Percentiles rank a stretch among this genome's conserved stretches.
phyloP scores from a whole-genome alignment of 2,797 vertebrate species.

The Thaleichthys pacificus region DNA sequence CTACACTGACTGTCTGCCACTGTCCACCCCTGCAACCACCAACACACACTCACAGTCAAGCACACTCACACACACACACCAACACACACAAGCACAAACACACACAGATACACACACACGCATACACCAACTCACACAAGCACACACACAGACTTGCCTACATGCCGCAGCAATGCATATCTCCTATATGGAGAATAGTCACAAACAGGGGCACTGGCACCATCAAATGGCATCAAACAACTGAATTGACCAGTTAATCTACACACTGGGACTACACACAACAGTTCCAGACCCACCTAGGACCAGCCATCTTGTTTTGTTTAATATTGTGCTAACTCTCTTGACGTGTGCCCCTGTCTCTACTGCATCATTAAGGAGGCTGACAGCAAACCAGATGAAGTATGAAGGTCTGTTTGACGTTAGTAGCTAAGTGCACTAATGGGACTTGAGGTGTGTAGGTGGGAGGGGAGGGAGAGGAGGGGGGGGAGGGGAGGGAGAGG shows the following conservation, averaged over 20 bases:
- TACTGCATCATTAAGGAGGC: constrained; percentile 12
- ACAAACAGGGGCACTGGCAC: too few relatives aligned
- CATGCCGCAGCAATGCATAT: too few relatives aligned
- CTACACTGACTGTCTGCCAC: constrained; percentile 41
- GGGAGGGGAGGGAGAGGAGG: neutral
- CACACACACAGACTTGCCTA: neutral
- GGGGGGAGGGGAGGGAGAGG: neutral
- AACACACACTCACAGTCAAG: neutral
- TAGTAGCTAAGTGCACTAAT: constrained; percentile 46
- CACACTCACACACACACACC: neutral
- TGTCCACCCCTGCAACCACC: neutral
- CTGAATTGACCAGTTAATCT: too few relatives aligned
- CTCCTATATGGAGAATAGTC: too few relatives aligned
- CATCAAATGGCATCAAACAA: too few relatives aligned
- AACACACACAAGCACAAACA: neutral
- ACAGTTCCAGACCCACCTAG: constrained; percentile 31
- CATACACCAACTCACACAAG: neutral
- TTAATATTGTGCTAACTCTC: neutral
- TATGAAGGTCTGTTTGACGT: constrained; percentile 39
- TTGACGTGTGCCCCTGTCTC: constrained; percentile 24
- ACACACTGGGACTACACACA: neutral
- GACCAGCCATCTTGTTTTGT: constrained; percentile 12
- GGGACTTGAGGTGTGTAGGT: constrained; percentile 38
- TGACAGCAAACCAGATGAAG: constrained; percentile 39
- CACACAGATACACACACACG: neutral